phyloP scores from a whole-genome alignment of 2,888 invertebrate genomes.

The Diplazon laetatorius region DNA sequence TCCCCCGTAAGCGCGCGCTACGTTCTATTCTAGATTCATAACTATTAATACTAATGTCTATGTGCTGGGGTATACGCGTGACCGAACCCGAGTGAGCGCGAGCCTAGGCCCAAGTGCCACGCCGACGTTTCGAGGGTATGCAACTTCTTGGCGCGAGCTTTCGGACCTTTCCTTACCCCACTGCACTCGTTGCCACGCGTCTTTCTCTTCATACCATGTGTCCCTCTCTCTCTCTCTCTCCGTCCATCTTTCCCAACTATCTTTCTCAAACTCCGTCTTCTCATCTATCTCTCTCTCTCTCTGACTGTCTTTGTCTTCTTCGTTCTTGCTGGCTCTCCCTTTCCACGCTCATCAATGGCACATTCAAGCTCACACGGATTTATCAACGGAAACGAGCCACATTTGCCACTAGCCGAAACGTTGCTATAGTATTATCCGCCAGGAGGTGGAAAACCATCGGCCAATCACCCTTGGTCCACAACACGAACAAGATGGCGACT shows the following conservation, averaged over 20 bases:
- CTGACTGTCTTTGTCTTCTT: slow-evolving; percentile 1
- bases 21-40: slow-evolving; percentile 81
- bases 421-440: slow-evolving; percentile 2
- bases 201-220: slow-evolving; percentile 17
- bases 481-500: not conserved
- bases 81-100: slow-evolving; percentile 57
- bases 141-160: slow-evolving; percentile 59
- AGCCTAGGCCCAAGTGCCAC: slow-evolving; percentile 20
- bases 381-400: slow-evolving; percentile 76
- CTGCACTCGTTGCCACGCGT: not conserved
- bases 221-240: slow-evolving; percentile 27
- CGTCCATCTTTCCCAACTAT: slow-evolving; percentile 19
- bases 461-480: slow-evolving; percentile 52
- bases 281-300: slow-evolving; percentile 43
- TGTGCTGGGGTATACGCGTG: slow-evolving; percentile 72
- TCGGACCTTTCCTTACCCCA: slow-evolving; percentile 17
- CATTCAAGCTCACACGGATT: slow-evolving; percentile 80
- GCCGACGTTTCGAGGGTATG: slow-evolving; percentile 41
- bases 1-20: slow-evolving; percentile 49
- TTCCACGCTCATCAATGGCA: slow-evolving; percentile 78
- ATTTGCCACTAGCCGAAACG: slow-evolving; percentile 42
- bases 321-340: slow-evolving; percentile 72
- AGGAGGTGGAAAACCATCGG: slow-evolving; percentile 35
- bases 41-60: slow-evolving; percentile 81
- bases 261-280: slow-evolving; percentile 21